Conservation (phyloP, 1,140 invertebrate species). For the Bombus consobrinus region DNA sequence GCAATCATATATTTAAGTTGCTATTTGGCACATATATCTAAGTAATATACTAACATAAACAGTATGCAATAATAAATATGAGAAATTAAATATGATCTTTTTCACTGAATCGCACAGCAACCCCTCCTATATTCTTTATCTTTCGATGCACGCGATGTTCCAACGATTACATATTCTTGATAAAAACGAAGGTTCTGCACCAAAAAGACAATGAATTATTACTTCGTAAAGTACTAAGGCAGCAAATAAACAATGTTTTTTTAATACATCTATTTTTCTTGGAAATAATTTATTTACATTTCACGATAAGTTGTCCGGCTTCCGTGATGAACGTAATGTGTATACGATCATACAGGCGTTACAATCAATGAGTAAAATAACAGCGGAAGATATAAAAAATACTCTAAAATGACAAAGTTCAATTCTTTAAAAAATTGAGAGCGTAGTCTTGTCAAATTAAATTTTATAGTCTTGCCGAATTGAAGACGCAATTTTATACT, state of each 20-base stretch:
- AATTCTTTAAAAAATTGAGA: not conserved
- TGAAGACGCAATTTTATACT: slow-evolving; percentile 39
- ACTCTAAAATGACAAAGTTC: not conserved
- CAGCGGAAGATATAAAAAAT: not conserved
- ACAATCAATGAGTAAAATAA: not conserved
- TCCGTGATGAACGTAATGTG: not conserved
- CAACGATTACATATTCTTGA: not conserved
- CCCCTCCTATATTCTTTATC: not conserved
- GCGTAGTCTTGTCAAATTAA: not conserved
- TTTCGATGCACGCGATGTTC: not conserved
- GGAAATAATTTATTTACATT: slow-evolving; percentile 48
- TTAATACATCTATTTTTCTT: not conserved
- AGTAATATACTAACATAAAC: slow-evolving; percentile 84
- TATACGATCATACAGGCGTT: not conserved
- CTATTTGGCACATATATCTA: slow-evolving; percentile 83
- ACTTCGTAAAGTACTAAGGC: not conserved
- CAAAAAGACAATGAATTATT: not conserved
- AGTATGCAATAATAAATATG: slow-evolving; percentile 84
- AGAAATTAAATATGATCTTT: slow-evolving; percentile 72
- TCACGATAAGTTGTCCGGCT: not conserved
- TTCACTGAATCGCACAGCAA: slow-evolving; percentile 15
- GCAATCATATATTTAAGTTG: slow-evolving; percentile 84
- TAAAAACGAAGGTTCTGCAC: not conserved
- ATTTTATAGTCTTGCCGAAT: not conserved
- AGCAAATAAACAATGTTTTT: slow-evolving; percentile 5